These are phyloP conservation scores for Okamejei kenojei DNA, from an alignment of 2,797 vertebrate genomes.

Conservation along the genomic window DNA sequence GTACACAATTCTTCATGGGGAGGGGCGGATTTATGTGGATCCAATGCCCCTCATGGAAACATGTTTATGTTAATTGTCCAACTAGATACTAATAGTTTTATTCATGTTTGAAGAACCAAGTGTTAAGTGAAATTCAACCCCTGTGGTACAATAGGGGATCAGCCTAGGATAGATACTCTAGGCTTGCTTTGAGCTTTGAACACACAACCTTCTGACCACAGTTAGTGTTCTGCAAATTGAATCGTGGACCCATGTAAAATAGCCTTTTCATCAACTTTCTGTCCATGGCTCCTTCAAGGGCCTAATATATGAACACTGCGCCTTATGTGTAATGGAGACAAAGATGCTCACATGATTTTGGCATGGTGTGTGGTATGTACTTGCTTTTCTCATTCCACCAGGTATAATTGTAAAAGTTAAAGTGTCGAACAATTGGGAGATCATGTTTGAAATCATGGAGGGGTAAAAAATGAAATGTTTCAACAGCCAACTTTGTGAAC, in stretches of 20 bases:
- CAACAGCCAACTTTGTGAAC: neutral
- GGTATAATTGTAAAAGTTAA: neutral
- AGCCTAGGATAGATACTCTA: neutral
- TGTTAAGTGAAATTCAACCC: neutral
- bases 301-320: neutral
- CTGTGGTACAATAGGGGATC: neutral
- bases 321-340: neutral
- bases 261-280: neutral
- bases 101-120: too few relatives aligned
- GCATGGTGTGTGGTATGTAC: neutral
- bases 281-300: neutral
- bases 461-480: neutral
- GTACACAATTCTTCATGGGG: too few relatives aligned
- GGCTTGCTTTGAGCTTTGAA: neutral
- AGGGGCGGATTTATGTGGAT: too few relatives aligned
- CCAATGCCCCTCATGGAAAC: too few relatives aligned
- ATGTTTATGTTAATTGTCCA: too few relatives aligned
- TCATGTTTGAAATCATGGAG: neutral
- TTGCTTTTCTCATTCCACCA: neutral
- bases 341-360: neutral
- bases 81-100: too few relatives aligned
- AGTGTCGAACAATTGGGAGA: neutral
- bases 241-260: neutral
- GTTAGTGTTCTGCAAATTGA: neutral
- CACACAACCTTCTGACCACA: neutral